A percentile compares a stretch with the other conserved stretches of the same genome.
These are phyloP conservation scores for Polypedilum pembai DNA, from an alignment of 1,140 invertebrate genomes.

Conservation along the genomic window DNA sequence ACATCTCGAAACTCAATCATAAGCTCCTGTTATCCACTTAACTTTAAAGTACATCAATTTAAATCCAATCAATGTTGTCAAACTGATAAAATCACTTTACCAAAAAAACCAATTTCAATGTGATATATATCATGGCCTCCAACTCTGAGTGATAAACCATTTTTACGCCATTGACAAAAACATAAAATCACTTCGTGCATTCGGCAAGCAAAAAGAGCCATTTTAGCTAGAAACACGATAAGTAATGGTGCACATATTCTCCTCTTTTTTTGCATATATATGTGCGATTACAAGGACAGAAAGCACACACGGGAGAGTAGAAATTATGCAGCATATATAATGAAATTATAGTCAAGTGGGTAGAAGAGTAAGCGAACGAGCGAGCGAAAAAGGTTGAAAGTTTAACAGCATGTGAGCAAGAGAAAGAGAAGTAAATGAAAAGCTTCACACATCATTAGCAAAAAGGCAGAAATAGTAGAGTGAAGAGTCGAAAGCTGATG, in stretches of 20 bases:
- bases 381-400: not conserved
- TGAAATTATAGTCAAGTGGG: slow-evolving; percentile 4
- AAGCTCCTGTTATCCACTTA: no score
- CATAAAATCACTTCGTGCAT: not conserved
- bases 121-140: not conserved
- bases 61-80: not conserved
- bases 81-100: slow-evolving; percentile 6
- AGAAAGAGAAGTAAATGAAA: not conserved
- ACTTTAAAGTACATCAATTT: no score
- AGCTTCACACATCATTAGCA: slow-evolving; percentile 11
- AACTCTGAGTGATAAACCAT: not conserved
- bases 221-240: not conserved
- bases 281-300: not conserved
- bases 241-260: not conserved
- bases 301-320: not conserved
- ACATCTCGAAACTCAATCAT: no score
- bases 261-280: not conserved
- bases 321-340: slow-evolving; percentile 18
- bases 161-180: not conserved
- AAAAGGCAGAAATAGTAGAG: slow-evolving; percentile 2
- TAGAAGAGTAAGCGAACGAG: not conserved
- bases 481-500: not conserved
- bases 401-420: no score
- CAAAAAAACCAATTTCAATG: not conserved
- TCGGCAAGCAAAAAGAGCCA: not conserved